These are phyloP conservation scores for Hipposideros larvatus DNA, from an alignment of 2,797 vertebrate genomes.

Conservation along the genomic window DNA sequence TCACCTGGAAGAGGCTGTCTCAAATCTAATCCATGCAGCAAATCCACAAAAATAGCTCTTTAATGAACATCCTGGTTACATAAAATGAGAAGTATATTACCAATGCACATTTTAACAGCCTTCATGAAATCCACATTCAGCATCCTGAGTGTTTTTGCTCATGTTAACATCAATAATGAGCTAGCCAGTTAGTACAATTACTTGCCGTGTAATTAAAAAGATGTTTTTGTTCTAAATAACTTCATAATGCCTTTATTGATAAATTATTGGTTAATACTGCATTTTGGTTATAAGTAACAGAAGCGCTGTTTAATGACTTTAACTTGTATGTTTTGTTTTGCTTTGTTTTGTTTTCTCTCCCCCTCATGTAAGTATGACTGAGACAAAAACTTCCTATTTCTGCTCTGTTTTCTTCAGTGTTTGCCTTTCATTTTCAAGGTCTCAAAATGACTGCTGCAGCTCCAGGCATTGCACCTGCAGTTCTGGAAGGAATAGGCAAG, in stretches of 20 bases:
- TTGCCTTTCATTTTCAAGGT: not conserved
- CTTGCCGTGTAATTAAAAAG: not conserved
- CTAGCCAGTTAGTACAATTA: not conserved
- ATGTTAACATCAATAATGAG: not conserved
- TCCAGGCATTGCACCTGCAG: not conserved
- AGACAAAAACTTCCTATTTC: not conserved
- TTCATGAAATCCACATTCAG: not conserved
- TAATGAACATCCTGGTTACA: not conserved
- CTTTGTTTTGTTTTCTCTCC: not conserved
- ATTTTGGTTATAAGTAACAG: not conserved
- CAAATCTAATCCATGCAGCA: not conserved
- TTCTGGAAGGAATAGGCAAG: not conserved
- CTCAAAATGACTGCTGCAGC: not conserved
- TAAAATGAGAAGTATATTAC: not conserved
- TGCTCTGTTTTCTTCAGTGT: not conserved
- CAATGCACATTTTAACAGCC: not conserved
- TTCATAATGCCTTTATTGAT: not conserved
- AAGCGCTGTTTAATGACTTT: not conserved
- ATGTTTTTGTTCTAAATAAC: not conserved
- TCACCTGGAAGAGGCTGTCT: not conserved
- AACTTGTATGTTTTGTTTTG: not conserved
- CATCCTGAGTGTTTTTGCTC: not conserved
- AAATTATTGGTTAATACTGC: not conserved
- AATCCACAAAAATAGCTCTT: constrained; percentile 21
- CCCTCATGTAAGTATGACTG: not conserved